Evolutionary conservation across 1,140 invertebrate species (phyloP).

Genomic region (Neuroterus valhalla): DNA sequence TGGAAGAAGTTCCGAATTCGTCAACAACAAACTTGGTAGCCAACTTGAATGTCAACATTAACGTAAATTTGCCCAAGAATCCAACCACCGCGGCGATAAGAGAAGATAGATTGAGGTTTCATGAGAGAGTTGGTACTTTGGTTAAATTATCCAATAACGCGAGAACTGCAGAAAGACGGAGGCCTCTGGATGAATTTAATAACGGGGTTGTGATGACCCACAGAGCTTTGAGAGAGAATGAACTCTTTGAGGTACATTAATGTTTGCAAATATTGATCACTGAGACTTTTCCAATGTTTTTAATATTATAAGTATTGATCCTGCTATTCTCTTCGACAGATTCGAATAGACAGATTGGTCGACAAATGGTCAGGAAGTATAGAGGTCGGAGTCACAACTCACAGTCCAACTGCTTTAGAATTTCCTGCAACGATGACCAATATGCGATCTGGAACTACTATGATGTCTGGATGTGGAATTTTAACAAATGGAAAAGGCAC

Average conservation of each 20-base stretch:
- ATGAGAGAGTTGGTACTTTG: conserved; percentile 89
- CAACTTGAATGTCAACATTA: conserved; percentile 73
- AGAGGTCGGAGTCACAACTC: conserved; percentile 95
- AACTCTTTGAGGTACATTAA: conserved; percentile 90
- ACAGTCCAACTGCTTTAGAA: conserved; percentile 90
- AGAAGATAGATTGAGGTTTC: conserved; percentile 87
- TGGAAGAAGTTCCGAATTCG: conserved; percentile 65
- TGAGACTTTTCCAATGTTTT: conserved; percentile 7
- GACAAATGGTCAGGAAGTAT: conserved; percentile 96
- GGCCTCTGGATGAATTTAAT: conserved; percentile 95
- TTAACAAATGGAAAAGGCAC: conserved; percentile 95
- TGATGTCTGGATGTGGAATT: conserved; percentile 98
- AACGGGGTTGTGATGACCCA: conserved; percentile 96
- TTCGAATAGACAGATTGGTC: conserved; percentile 91
- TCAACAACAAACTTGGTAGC: conserved; percentile 69
- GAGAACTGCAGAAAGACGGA: conserved; percentile 88
- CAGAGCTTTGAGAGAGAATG: conserved; percentile 88
- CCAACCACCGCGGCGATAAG: conserved; percentile 63
- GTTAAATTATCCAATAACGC: conserved; percentile 91
- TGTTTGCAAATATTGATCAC: conserved; percentile 29
- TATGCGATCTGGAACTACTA: conserved; percentile 94
- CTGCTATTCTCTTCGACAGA: conserved; percentile 71
- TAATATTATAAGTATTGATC: conserved; percentile 1
- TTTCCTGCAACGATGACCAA: conserved; percentile 99
- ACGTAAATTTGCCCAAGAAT: conserved; percentile 73